Percentiles rank a stretch among this genome's conserved stretches.
These are phyloP conservation scores for Lepilemur septentrionalis DNA, from an alignment of 2,797 vertebrate genomes.

Conservation along the genomic window DNA sequence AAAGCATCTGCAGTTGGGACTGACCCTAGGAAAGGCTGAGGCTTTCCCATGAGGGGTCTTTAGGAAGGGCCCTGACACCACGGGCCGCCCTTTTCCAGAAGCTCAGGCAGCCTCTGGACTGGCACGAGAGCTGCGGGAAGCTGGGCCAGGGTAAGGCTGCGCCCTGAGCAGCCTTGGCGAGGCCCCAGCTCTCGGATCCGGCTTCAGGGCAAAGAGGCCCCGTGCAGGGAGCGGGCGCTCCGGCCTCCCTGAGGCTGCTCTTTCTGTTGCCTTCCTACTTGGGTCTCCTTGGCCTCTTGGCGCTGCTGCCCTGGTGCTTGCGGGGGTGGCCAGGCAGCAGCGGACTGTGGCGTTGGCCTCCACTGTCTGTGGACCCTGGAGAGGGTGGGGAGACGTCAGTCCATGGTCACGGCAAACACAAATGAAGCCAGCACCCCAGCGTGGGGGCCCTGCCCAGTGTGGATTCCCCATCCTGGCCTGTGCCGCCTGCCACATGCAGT, in stretches of 20 bases:
- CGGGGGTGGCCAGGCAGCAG: neutral
- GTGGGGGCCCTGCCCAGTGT: accelerated
- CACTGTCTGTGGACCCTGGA: conserved; percentile 72
- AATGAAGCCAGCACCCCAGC: neutral
- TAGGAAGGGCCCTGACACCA: neutral
- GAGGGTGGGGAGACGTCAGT: neutral
- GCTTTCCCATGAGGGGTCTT: neutral
- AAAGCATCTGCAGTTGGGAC: accelerated
- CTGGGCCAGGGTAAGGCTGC: neutral
- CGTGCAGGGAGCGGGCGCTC: accelerated
- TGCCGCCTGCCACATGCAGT: accelerated
- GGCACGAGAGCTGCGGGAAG: accelerated
- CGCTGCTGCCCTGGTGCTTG: neutral
- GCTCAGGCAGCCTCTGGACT: neutral
- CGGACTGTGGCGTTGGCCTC: conserved; percentile 55
- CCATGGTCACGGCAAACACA: neutral
- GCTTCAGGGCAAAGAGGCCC: neutral
- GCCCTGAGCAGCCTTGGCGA: accelerated
- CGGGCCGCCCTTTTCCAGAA: accelerated
- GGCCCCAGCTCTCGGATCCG: neutral
- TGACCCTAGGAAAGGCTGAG: neutral
- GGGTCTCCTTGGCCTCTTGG: conserved; percentile 15
- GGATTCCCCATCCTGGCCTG: no score
- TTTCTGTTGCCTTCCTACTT: neutral
- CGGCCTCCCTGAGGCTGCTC: accelerated